A percentile compares a stretch with the other conserved stretches of the same genome.
phyloP scores from a whole-genome alignment of 53 echinoderm and acorn worm species.

The Antedon mediterranea region DNA sequence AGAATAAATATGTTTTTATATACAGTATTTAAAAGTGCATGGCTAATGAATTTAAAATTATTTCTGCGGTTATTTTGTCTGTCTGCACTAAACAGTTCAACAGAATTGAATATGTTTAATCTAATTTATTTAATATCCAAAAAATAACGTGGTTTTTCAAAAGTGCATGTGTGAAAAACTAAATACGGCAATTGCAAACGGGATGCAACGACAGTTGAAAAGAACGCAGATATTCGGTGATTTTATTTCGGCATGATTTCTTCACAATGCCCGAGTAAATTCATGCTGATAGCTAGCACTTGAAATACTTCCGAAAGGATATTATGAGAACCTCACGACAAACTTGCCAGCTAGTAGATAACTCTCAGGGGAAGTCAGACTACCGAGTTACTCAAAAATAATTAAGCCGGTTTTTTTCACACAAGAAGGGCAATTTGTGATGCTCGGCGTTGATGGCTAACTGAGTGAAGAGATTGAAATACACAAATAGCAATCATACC shows the following conservation, averaged over 20 bases:
- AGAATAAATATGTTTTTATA: too few relatives aligned
- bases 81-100: too few relatives aligned
- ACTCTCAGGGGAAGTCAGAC: neutral
- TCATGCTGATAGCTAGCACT: neutral
- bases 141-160: too few relatives aligned
- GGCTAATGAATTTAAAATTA: too few relatives aligned
- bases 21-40: too few relatives aligned
- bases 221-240: neutral
- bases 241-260: neutral
- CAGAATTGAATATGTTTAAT: too few relatives aligned
- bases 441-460: neutral
- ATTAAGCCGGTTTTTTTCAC: neutral
- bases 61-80: too few relatives aligned
- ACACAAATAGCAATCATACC: neutral
- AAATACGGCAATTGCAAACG: too few relatives aligned
- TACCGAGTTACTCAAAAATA: neutral
- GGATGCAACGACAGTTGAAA: neutral
- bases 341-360: neutral
- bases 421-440: neutral
- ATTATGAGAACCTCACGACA: neutral
- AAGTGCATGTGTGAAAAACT: too few relatives aligned
- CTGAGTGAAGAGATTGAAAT: neutral
- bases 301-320: neutral
- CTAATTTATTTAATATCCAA: too few relatives aligned
- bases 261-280: neutral